Evolutionary conservation across 2,888 invertebrate species (phyloP).

Genomic region (Drymonia ruficornis): DNA sequence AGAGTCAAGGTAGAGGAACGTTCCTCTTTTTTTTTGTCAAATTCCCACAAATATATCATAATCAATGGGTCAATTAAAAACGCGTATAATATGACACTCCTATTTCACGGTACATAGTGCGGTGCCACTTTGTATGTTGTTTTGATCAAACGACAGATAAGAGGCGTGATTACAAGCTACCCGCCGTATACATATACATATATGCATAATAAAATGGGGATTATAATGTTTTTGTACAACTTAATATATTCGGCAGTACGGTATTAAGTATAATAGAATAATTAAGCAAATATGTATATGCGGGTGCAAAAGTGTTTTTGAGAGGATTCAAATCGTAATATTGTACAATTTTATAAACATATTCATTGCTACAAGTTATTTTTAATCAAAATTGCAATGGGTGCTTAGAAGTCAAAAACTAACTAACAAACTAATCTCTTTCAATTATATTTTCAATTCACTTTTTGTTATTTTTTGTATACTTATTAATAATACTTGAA

Average conservation of each 20-base stretch:
- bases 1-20: too few species aligned
- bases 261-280: constrained; percentile 56
- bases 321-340: too few species aligned
- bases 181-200: constrained; percentile 60
- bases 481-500: too few species aligned
- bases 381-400: too few species aligned
- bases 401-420: too few species aligned
- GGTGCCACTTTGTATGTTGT: constrained; percentile 63
- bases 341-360: too few species aligned
- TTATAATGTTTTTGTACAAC: constrained; percentile 52
- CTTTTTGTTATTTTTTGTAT: too few species aligned
- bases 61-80: constrained; percentile 17
- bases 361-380: too few species aligned
- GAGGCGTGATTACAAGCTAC: constrained; percentile 64
- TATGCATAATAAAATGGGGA: constrained; percentile 66
- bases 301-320: constrained; percentile 35
- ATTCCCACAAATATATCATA: constrained; percentile 29
- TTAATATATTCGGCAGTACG: constrained; percentile 51
- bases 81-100: constrained; percentile 38
- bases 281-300: constrained; percentile 45
- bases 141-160: constrained; percentile 60
- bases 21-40: background rate
- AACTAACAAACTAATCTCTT: too few species aligned
- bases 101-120: constrained; percentile 41
- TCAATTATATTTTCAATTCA: too few species aligned